Base-by-base conservation (phyloP, 2,797 vertebrate genomes). In the Simalia tracyae region DNA sequence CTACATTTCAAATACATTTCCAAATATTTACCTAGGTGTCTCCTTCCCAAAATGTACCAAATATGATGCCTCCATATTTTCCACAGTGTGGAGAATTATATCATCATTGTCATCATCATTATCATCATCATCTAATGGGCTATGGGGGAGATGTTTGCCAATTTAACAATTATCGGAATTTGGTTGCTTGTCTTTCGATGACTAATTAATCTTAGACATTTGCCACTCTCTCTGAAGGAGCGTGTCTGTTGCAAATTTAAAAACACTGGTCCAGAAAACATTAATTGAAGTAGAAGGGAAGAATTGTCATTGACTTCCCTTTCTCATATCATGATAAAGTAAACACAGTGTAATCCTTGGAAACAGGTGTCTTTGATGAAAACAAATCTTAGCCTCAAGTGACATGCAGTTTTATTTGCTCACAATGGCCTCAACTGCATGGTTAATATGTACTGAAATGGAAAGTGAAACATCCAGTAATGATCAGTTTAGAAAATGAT, bases 161-260 rank as follows among this genome's bases (percentile, higher is more conserved):
- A 94, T 89, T 88, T 95, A 95, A 88, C 92, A 95, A 85, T 93
- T 95, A 93, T 63, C 96, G 96, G 94, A 95, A 95, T 87, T 93
- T 94, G 60, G 46, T 19, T 94, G 42, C 56, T n/a, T 95, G 93
- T 94, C 87, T 19, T 88, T 68, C 92, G 92, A 66, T 91, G 92
- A 94, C 91, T 96, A 94, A 96, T 97, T 97, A 94, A 89, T 92
- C 94, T 93, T 90, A 92, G 87, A n/a, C 31, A 91, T 85, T 93
- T 64, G 68, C 28, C 66, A 95, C 91, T 90, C 95, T 93, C 95
- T 96, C 95, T 93, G 90, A 93, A 86, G 88, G 95, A 95, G 92
- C 95, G 93, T 90, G 91, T n/a, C 86, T 92, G 24, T n/a, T 96
- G 93, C 95, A 96, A 96, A 96, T 85, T 97, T 95, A 95, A 96